These are phyloP conservation scores for Leucoraja erinaceus DNA, from an alignment of 2,113 vertebrate genomes.

Conservation along the genomic window DNA sequence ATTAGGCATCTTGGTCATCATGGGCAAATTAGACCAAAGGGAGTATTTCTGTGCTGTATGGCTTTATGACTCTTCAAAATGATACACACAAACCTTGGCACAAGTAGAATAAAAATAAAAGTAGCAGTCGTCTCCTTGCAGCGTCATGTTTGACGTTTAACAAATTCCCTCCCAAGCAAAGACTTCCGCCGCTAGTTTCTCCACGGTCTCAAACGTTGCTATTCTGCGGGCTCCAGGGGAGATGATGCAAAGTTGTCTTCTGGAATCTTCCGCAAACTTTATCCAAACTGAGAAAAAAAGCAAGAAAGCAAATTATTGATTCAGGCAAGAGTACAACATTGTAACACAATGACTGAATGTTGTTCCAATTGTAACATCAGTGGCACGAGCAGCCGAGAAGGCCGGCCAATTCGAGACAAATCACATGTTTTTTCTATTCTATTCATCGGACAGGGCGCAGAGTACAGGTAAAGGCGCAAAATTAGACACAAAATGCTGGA, in stretches of 20 bases:
- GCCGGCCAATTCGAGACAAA: neutral
- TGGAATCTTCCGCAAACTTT: neutral
- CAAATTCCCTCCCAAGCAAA: slow-evolving; percentile 33
- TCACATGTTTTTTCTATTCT: neutral
- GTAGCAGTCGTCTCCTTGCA: slow-evolving; percentile 90
- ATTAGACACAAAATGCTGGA: too few relatives aligned
- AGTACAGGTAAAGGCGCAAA: too few relatives aligned
- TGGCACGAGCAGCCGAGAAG: neutral
- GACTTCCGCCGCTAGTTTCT: slow-evolving; percentile 13
- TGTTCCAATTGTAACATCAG: neutral
- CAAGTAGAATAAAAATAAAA: slow-evolving; percentile 95
- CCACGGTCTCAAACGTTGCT: slow-evolving; percentile 24
- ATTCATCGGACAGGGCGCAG: too few relatives aligned
- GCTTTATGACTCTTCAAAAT: slow-evolving; percentile 37
- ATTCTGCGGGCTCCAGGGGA: slow-evolving; percentile 38
- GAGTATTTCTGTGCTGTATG: too few relatives aligned
- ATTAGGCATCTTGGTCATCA: too few relatives aligned
- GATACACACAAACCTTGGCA: slow-evolving; percentile 68
- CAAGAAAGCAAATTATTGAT: neutral
- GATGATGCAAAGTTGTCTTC: slow-evolving; percentile 41
- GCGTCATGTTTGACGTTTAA: slow-evolving; percentile 63
- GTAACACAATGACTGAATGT: neutral
- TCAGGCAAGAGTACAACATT: neutral
- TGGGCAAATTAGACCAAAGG: too few relatives aligned
- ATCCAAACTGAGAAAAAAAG: neutral